Conservation (phyloP, 53 echinoderm and acorn worm species). For the Holothuria leucospilota region DNA sequence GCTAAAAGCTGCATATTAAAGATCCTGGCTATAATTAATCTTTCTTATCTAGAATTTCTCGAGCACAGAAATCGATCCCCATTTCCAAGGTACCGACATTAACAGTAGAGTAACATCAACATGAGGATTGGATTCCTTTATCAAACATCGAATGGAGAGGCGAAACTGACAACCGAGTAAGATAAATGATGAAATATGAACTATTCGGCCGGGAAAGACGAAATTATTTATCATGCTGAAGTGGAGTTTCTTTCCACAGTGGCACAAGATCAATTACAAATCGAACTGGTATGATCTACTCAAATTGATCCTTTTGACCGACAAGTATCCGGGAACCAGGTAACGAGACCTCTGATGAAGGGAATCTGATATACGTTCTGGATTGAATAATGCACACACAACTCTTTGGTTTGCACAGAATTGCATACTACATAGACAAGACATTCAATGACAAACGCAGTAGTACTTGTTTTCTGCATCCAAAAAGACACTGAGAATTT, state of each 20-base stretch:
- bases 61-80: conserved; percentile 24
- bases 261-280: conserved; percentile 31
- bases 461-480: too few relatives aligned
- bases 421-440: too few relatives aligned
- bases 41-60: conserved; percentile 34
- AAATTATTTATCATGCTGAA: conserved; percentile 53
- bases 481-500: too few relatives aligned
- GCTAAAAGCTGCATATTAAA: not conserved
- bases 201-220: conserved; percentile 32
- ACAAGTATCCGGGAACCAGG: conserved; percentile 34
- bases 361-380: conserved; percentile 14
- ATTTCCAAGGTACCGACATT: conserved; percentile 41
- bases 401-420: too few relatives aligned
- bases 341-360: conserved; percentile 34
- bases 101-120: conserved; percentile 47
- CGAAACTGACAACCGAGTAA: conserved; percentile 46
- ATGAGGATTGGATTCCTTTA: conserved; percentile 40
- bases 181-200: conserved; percentile 53
- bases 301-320: conserved; percentile 44
- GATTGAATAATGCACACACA: conserved; percentile 3
- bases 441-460: too few relatives aligned
- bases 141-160: conserved; percentile 46
- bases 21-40: conserved; percentile 15
- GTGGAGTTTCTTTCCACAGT: conserved; percentile 27
- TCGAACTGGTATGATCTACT: conserved; percentile 30